These are phyloP conservation scores for Vombatus ursinus DNA, from an alignment of 2,113 vertebrate genomes.

Conservation along the genomic window DNA sequence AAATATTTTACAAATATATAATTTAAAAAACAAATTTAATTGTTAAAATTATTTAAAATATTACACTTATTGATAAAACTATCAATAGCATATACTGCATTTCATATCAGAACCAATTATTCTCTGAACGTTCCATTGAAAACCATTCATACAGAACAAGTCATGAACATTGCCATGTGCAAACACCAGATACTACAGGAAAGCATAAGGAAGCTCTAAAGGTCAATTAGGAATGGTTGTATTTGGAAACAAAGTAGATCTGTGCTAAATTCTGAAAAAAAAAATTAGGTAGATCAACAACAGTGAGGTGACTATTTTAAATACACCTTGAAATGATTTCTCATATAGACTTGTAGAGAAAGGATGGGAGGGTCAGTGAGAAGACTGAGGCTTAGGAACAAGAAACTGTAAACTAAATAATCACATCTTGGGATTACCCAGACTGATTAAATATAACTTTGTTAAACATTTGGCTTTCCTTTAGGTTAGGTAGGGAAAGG, in stretches of 20 bases:
- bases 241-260: conserved; percentile 71
- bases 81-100: conserved; percentile 85
- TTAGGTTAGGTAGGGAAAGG: conserved; percentile 54
- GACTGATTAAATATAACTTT: conserved; percentile 78
- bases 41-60: conserved; percentile 87
- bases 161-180: conserved; percentile 79
- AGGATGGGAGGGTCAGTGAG: conserved; percentile 58
- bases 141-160: conserved; percentile 84
- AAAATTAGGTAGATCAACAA: conserved; percentile 53
- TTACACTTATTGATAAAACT: conserved; percentile 87
- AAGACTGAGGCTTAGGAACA: conserved; percentile 56
- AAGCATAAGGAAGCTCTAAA: conserved; percentile 72
- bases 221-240: conserved; percentile 73
- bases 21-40: conserved; percentile 85
- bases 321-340: conserved; percentile 81
- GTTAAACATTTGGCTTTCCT: conserved; percentile 77
- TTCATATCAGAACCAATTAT: conserved; percentile 82
- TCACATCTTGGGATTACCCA: conserved; percentile 74
- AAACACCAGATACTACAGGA: conserved; percentile 78
- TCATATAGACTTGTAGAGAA: conserved; percentile 58
- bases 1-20: conserved; percentile 90
- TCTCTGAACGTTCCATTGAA: conserved; percentile 81
- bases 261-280: conserved; percentile 66
- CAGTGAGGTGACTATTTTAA: conserved; percentile 77
- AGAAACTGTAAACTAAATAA: conserved; percentile 77